phyloP scores from a whole-genome alignment of 2,888 invertebrate species.

The Lordiphosa andalusiaca region DNA sequence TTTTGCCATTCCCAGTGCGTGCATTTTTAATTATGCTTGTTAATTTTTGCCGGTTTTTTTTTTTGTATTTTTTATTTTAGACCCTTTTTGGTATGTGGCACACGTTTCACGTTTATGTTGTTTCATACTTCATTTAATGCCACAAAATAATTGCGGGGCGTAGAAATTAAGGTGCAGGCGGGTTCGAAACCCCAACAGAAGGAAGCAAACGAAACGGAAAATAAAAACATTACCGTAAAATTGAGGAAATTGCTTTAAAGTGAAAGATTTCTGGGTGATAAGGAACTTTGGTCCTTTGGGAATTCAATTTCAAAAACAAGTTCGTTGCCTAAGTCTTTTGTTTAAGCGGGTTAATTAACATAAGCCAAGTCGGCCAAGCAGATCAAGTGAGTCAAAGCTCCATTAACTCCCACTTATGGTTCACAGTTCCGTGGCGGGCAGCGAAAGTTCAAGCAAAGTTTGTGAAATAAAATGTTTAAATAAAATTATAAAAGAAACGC shows the following conservation, averaged over 20 bases:
- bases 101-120: slow-evolving; percentile 63
- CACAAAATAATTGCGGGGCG: slow-evolving; percentile 65
- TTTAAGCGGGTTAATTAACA: slow-evolving; percentile 53
- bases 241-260: slow-evolving; percentile 60
- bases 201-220: slow-evolving; percentile 37
- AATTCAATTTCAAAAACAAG: slow-evolving; percentile 52
- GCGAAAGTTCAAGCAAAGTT: slow-evolving; percentile 63
- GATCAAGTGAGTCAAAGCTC: slow-evolving; percentile 48
- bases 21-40: slow-evolving; percentile 57
- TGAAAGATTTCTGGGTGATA: slow-evolving; percentile 25
- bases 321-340: slow-evolving; percentile 66
- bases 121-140: slow-evolving; percentile 63
- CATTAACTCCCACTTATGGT: slow-evolving; percentile 29
- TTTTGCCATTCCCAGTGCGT: slow-evolving; percentile 9
- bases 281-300: slow-evolving; percentile 11
- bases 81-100: slow-evolving; percentile 56
- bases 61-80: not conserved
- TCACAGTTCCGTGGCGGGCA: slow-evolving; percentile 36
- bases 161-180: slow-evolving; percentile 53
- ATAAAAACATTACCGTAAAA: slow-evolving; percentile 20
- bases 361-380: slow-evolving; percentile 40
- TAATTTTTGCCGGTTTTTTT: slow-evolving; percentile 18
- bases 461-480: slow-evolving; percentile 39
- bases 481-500: slow-evolving; percentile 33
- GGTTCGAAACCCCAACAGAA: slow-evolving; percentile 20